Percentiles rank a stretch among this genome's conserved stretches.
Conservation (phyloP, 2,888 invertebrate species). For the Odontomyia ornata region DNA sequence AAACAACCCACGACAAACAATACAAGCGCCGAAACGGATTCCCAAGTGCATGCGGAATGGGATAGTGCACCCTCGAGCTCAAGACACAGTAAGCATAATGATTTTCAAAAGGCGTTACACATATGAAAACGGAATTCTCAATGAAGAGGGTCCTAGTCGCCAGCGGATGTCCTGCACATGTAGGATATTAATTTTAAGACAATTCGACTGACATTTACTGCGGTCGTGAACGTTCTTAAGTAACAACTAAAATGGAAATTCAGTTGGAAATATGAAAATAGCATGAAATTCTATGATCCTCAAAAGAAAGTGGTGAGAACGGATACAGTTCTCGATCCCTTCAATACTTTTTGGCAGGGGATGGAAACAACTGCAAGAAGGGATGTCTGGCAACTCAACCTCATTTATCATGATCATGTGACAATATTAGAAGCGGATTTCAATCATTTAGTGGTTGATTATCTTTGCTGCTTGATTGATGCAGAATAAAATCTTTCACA, state of each 20-base stretch:
- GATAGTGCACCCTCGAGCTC: not conserved
- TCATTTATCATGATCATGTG: too few relatives aligned
- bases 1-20: not conserved
- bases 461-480: too few relatives aligned
- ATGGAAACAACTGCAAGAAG: too few relatives aligned
- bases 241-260: not conserved
- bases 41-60: not conserved
- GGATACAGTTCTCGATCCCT: too few relatives aligned
- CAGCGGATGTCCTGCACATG: constrained; percentile 45
- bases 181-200: constrained; percentile 29
- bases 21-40: not conserved
- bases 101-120: not conserved
- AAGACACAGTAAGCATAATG: not conserved
- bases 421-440: too few relatives aligned
- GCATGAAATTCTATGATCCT: not conserved
- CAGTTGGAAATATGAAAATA: not conserved
- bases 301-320: too few relatives aligned
- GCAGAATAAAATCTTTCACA: too few relatives aligned
- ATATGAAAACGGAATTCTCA: not conserved
- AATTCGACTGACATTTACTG: not conserved
- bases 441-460: too few relatives aligned
- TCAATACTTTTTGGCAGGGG: too few relatives aligned
- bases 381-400: too few relatives aligned
- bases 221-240: not conserved
- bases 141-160: constrained; percentile 8